Conservation (phyloP, 1,140 invertebrate genomes). For the Saccostrea cuccullata region DNA sequence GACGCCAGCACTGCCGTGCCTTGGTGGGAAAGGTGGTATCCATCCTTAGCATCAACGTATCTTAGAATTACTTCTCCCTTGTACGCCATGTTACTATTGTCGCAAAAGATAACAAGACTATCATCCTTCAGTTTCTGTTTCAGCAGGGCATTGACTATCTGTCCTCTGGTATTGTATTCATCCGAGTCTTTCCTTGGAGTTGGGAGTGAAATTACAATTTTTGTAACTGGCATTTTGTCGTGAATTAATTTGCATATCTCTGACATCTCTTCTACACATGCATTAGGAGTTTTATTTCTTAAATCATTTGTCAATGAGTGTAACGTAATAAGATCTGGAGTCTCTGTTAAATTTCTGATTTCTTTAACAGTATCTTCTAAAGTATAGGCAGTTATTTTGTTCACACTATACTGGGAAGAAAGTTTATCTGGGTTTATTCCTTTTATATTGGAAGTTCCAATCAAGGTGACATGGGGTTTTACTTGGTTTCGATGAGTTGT, state of each 20-base stretch:
- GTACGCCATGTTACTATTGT: slow-evolving; percentile 39
- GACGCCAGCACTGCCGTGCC: slow-evolving; percentile 1
- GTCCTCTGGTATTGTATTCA: not conserved
- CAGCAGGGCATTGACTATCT: not conserved
- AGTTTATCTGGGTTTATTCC: too few relatives aligned
- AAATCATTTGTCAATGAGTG: too few relatives aligned
- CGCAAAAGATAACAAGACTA: not conserved
- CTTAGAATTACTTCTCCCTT: slow-evolving; percentile 19
- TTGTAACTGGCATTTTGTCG: too few relatives aligned
- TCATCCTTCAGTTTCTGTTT: not conserved
- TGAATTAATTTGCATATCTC: too few relatives aligned
- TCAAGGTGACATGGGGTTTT: too few relatives aligned
- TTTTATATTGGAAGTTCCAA: too few relatives aligned
- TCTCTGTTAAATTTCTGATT: not conserved
- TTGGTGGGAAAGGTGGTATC: not conserved
- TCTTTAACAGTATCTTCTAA: slow-evolving; percentile 5
- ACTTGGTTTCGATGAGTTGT: slow-evolving; percentile 8
- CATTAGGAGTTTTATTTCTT: too few relatives aligned
- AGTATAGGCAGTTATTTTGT: slow-evolving; percentile 27
- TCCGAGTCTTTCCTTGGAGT: not conserved
- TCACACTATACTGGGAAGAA: not conserved
- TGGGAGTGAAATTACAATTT: not conserved
- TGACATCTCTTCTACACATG: too few relatives aligned
- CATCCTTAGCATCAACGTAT: slow-evolving; percentile 26
- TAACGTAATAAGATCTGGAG: too few relatives aligned